These are phyloP conservation scores for Acanthaster planci DNA, from an alignment of 35 echinoderm and acorn worm genomes.

Conservation along the genomic window DNA sequence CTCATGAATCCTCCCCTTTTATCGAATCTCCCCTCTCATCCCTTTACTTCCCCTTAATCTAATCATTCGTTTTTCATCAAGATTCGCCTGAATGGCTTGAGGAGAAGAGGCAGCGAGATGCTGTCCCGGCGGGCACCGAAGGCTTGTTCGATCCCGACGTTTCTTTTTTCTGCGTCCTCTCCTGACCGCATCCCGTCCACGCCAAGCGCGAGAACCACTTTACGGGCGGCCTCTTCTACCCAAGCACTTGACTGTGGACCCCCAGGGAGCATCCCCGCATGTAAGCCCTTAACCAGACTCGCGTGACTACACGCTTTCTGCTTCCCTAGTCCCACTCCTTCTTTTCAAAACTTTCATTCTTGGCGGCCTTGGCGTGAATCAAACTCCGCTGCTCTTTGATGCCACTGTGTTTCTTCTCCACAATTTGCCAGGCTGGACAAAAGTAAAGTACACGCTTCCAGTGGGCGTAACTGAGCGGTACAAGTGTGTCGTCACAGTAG, in stretches of 20 bases:
- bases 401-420: too few species aligned
- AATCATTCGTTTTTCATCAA: constrained; percentile 34
- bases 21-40: constrained; percentile 3
- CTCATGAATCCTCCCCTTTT: constrained; percentile 12
- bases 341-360: not conserved
- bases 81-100: constrained; percentile 11
- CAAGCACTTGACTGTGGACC: not conserved
- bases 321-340: not conserved
- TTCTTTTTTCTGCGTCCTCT: too few species aligned
- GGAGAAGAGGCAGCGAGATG: constrained; percentile 17
- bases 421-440: too few species aligned
- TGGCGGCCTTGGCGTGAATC: not conserved
- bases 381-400: not conserved
- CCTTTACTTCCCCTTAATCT: constrained; percentile 4
- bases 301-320: constrained; percentile 6
- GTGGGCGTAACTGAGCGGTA: too few species aligned
- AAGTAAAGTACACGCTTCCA: too few species aligned
- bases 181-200: not conserved
- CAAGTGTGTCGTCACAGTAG: too few species aligned
- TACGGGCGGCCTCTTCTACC: constrained; percentile 20
- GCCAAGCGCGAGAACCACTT: constrained; percentile 14
- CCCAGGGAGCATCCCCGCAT: not conserved
- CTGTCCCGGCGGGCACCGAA: not conserved
- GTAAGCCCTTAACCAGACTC: not conserved
- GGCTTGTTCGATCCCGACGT: not conserved